Conservation (phyloP, 2,797 vertebrate genomes). For the Tenualosa ilisha region DNA sequence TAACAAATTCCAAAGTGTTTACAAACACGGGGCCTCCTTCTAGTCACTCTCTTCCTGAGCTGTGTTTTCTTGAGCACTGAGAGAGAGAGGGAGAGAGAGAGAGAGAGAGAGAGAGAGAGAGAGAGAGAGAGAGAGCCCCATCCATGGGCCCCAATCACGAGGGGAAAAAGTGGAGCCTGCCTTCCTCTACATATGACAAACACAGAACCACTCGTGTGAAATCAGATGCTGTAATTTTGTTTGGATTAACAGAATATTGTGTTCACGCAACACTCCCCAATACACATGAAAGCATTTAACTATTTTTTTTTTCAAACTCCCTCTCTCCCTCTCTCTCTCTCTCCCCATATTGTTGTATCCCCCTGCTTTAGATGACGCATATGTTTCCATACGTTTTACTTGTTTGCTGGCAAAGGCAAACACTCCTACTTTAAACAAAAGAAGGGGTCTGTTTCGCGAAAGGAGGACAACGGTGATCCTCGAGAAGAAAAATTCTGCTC, state of each 20-base stretch:
- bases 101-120: constrained; percentile 20
- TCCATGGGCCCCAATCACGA: constrained; percentile 32
- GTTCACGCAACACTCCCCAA: constrained; percentile 63
- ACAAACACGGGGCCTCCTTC: constrained; percentile 60
- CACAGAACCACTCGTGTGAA: constrained; percentile 51
- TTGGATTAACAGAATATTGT: constrained; percentile 61
- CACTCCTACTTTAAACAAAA: constrained; percentile 67
- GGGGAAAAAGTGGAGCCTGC: constrained; percentile 13
- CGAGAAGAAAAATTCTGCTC: constrained; percentile 47
- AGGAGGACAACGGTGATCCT: constrained; percentile 41
- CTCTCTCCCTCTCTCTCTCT: constrained; percentile 29
- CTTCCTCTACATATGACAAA: neutral
- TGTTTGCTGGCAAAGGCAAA: constrained; percentile 70
- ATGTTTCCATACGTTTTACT: constrained; percentile 75
- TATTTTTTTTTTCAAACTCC: constrained; percentile 48
- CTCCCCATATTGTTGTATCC: constrained; percentile 21
- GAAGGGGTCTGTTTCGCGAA: constrained; percentile 45
- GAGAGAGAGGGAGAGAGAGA: constrained; percentile 16
- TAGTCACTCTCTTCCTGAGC: constrained; percentile 45
- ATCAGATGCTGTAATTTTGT: constrained; percentile 62
- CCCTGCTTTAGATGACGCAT: constrained; percentile 64
- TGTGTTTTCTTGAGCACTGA: neutral
- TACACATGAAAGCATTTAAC: constrained; percentile 74
- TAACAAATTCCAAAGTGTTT: constrained; percentile 72
- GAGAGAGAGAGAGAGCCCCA: constrained; percentile 27